Evolutionary conservation across 2,888 invertebrate genomes (phyloP).

Genomic region (Hylaea fasciaria): DNA sequence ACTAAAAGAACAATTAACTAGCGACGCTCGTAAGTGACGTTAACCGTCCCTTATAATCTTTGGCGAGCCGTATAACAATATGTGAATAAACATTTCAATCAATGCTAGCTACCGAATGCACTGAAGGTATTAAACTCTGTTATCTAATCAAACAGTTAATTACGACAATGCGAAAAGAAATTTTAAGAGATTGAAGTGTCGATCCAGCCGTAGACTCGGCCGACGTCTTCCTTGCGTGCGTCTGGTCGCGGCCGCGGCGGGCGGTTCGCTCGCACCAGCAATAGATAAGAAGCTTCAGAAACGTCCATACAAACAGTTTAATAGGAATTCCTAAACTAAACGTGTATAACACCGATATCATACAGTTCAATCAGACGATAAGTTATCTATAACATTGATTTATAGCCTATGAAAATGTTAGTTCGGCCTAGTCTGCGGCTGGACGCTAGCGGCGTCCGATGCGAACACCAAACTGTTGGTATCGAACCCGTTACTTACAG

Average conservation of each 20-base stretch:
- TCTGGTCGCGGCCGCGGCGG: not conserved
- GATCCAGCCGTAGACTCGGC: constrained; percentile 36
- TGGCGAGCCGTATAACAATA: constrained; percentile 80
- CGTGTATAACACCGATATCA: constrained; percentile 14
- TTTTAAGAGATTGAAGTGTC: constrained; percentile 3
- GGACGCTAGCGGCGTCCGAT: constrained; percentile 18
- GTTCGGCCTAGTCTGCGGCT: constrained; percentile 30
- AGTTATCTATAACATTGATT: constrained; percentile 37
- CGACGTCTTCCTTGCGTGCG: constrained; percentile 5
- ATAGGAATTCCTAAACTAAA: constrained; percentile 16
- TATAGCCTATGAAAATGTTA: constrained; percentile 28
- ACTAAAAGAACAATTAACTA: constrained; percentile 68
- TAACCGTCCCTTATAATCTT: constrained; percentile 75
- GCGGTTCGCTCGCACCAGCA: too few relatives aligned
- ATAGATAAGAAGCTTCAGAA: constrained; percentile 27
- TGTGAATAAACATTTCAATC: constrained; percentile 62
- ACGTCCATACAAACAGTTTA: constrained; percentile 28
- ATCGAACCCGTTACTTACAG: constrained; percentile 39
- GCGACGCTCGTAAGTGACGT: constrained; percentile 71
- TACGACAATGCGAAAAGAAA: constrained; percentile 30
- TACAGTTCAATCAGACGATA: constrained; percentile 8
- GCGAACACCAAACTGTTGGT: constrained; percentile 28
- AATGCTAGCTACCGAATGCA: constrained; percentile 52
- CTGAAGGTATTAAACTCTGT: constrained; percentile 41
- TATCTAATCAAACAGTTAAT: constrained; percentile 41